phyloP scores from a whole-genome alignment of 2,113 vertebrate genomes.

The Dromaius novaehollandiae region DNA sequence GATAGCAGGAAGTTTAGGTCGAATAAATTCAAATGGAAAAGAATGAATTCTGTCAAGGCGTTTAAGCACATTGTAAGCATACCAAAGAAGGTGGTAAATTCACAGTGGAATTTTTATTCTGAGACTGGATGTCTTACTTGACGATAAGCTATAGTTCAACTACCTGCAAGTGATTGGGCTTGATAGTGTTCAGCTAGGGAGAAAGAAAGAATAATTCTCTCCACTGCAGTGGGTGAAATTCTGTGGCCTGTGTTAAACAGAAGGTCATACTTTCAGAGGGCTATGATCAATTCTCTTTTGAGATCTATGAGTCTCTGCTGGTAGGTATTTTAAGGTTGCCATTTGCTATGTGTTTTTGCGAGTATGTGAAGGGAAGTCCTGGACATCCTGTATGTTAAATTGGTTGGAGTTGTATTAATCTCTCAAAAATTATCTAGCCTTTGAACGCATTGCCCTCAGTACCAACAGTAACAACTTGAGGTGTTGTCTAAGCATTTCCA shows the following conservation, averaged over 20 bases:
- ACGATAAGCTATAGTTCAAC: constrained; percentile 3
- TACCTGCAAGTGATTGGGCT: constrained; percentile 12
- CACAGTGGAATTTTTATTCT: background rate
- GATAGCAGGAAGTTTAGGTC: constrained; percentile 4
- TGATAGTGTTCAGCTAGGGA: constrained; percentile 20
- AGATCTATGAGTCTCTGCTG: background rate
- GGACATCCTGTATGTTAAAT: background rate
- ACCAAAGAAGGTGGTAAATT: constrained; percentile 22
- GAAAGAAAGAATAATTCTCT: constrained; percentile 44
- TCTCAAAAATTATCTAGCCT: background rate
- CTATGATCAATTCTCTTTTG: background rate
- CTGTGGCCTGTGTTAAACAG: constrained; percentile 28
- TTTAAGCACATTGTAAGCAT: constrained; percentile 4
- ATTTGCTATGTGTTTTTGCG: background rate
- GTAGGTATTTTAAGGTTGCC: background rate
- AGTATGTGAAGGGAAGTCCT: background rate
- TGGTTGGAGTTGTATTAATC: background rate
- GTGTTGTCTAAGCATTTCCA: background rate
- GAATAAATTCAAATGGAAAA: constrained; percentile 42
- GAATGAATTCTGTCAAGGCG: constrained; percentile 21
- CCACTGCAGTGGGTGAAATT: background rate
- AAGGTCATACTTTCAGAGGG: background rate
- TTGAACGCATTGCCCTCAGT: background rate
- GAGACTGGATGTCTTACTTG: background rate
- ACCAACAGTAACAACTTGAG: background rate